These are phyloP conservation scores for Excalfactoria chinensis DNA, from an alignment of 2,113 vertebrate species.

Conservation along the genomic window DNA sequence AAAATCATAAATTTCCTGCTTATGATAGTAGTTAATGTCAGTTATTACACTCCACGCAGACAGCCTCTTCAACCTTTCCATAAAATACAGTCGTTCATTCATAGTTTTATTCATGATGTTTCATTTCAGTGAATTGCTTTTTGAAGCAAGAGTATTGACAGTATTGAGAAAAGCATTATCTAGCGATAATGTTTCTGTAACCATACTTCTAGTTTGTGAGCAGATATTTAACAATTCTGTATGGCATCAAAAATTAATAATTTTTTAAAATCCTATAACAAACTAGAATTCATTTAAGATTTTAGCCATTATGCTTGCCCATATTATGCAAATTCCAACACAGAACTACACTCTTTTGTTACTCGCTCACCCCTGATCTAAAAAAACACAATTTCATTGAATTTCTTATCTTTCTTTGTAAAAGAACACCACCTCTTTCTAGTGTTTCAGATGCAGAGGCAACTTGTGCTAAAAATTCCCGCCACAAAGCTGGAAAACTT, in stretches of 20 bases:
- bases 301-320: neutral
- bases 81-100: neutral
- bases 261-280: neutral
- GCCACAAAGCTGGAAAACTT: neutral
- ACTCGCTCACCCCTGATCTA: neutral
- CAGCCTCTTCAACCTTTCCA: slow-evolving; percentile 9
- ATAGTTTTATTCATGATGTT: neutral
- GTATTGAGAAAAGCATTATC: neutral
- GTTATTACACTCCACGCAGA: neutral
- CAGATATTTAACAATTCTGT: neutral
- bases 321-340: neutral
- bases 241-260: neutral
- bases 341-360: neutral
- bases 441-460: neutral
- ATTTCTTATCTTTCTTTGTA: neutral
- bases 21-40: slow-evolving; percentile 7
- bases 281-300: neutral
- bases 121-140: neutral
- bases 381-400: neutral
- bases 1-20: slow-evolving; percentile 23
- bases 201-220: neutral
- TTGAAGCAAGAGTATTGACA: neutral
- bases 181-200: neutral
- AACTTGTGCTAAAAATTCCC: neutral
- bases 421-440: neutral